These are phyloP conservation scores for Laothoe populi DNA, from an alignment of 2,888 invertebrate species.

Conservation along the genomic window DNA sequence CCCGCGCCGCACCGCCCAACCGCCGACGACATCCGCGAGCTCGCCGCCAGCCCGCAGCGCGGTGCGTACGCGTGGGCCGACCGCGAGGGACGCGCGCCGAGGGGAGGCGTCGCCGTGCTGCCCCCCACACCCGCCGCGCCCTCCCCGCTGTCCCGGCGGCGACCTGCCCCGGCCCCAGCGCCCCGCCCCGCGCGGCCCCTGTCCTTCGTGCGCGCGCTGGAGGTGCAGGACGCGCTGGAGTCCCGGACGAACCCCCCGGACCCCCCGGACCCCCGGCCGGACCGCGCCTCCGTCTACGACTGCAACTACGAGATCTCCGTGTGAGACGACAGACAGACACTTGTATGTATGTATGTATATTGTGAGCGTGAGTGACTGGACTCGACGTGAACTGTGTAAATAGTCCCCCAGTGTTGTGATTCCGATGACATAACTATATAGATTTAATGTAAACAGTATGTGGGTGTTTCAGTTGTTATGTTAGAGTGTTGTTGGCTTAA, in stretches of 20 bases:
- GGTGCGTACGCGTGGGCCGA: constrained; percentile 82
- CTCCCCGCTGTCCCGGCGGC: constrained; percentile 63
- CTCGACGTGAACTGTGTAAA: constrained; percentile 61
- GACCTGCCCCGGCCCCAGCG: constrained; percentile 83
- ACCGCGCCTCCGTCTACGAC: constrained; percentile 95
- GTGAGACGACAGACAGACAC: constrained; percentile 78
- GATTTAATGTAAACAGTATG: constrained; percentile 34
- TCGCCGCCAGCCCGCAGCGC: constrained; percentile 94
- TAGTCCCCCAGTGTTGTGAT: constrained; percentile 78
- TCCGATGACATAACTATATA: constrained; percentile 55
- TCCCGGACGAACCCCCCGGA: constrained; percentile 85
- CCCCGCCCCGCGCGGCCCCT: constrained; percentile 88
- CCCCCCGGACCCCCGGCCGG: constrained; percentile 91
- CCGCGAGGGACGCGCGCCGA: constrained; percentile 71
- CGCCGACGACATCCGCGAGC: constrained; percentile 92
- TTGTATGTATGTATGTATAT: constrained; percentile 75
- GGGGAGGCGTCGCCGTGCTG: constrained; percentile 64
- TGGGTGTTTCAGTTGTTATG: constrained; percentile 46
- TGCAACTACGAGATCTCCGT: constrained; percentile 98
- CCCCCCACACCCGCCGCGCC: constrained; percentile 57
- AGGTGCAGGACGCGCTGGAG: constrained; percentile 95
- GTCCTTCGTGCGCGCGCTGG: constrained; percentile 94
- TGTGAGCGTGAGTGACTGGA: constrained; percentile 60
- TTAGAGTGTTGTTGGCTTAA: constrained; percentile 37
- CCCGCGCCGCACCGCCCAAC: constrained; percentile 87